Base-by-base conservation (phyloP, 2,113 vertebrate species). In the Myrmecophaga tridactyla region DNA sequence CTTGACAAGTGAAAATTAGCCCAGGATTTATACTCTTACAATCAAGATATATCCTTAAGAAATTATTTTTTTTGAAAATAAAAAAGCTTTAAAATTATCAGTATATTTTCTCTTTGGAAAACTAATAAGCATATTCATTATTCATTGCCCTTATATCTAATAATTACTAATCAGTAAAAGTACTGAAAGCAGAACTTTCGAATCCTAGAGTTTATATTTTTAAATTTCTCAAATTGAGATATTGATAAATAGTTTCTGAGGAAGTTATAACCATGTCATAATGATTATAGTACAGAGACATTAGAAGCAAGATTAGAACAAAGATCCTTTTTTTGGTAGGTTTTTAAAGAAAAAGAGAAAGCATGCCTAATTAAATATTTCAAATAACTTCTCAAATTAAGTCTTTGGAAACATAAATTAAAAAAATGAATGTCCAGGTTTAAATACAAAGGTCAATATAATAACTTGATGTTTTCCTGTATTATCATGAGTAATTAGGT, bases 401-500 rank as follows among this genome's bases (percentile, higher is more conserved):
- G 41, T 94, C 4, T 93, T 80, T 63, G 13, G 4, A 90, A 62
- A 39, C n/a, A 75, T 14, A 0, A 21, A 62, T n/a, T 83, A 86
- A 86, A 86, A 92, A 87, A 18, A 65, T 9, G 4, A 62, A 94
- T 86, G 5, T 15, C 56, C 75, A 4, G 27, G 6, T 85, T 85
- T 94, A 95, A 90, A 94, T 93, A 31, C 12, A 92, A n/a, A 77
- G 17, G 34, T 89, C 36, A 86, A 21, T 6, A 60, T 70, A 89
- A 93, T n/a, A 58, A n/a, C 4, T 23, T 4, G 36, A 85, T 85
- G 77, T 92, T 81, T 84, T 56, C 53, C 72, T 85, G 25, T 94
- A 87, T 88, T 80, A 87, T 34, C n/a, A 0, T 93, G 56, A 65
- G 80, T 82, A 90, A 95, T 92, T 96, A 92, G 39, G 14, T 46